These are phyloP conservation scores for Ornithorhynchus anatinus DNA, from an alignment of 2,113 vertebrate species.

Conservation along the genomic window DNA sequence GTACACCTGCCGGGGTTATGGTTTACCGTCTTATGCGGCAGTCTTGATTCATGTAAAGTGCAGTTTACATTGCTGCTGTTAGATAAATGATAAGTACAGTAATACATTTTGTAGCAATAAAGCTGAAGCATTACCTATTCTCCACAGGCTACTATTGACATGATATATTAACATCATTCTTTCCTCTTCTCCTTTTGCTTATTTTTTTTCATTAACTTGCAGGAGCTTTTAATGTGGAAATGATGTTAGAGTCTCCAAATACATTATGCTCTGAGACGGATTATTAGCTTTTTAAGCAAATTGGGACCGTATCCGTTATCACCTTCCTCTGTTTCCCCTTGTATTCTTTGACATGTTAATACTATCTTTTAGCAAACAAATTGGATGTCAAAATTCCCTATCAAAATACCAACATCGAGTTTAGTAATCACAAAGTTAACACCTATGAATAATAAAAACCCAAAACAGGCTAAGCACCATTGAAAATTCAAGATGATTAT, in stretches of 20 bases:
- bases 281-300: conserved; percentile 39
- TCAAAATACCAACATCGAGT: conserved; percentile 31
- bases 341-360: conserved; percentile 28
- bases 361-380: conserved; percentile 30
- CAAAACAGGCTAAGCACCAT: conserved; percentile 35
- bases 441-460: conserved; percentile 58
- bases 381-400: conserved; percentile 29
- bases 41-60: conserved; percentile 44
- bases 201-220: conserved; percentile 41
- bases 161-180: background rate
- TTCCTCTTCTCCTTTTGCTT: conserved; percentile 36
- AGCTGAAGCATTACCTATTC: conserved; percentile 24
- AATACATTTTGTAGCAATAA: conserved; percentile 29
- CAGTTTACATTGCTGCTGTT: conserved; percentile 34
- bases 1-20: conserved; percentile 31
- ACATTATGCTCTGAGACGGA: conserved; percentile 23
- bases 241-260: conserved; percentile 16
- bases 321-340: background rate
- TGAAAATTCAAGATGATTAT: conserved; percentile 57
- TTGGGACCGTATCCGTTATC: conserved; percentile 23
- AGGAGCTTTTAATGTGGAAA: conserved; percentile 30
- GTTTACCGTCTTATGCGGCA: conserved; percentile 50
- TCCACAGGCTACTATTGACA: conserved; percentile 33
- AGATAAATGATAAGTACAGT: conserved; percentile 43
- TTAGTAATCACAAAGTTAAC: conserved; percentile 43